phyloP scores from a whole-genome alignment of 2,888 invertebrate species.

The Blera fallax region DNA sequence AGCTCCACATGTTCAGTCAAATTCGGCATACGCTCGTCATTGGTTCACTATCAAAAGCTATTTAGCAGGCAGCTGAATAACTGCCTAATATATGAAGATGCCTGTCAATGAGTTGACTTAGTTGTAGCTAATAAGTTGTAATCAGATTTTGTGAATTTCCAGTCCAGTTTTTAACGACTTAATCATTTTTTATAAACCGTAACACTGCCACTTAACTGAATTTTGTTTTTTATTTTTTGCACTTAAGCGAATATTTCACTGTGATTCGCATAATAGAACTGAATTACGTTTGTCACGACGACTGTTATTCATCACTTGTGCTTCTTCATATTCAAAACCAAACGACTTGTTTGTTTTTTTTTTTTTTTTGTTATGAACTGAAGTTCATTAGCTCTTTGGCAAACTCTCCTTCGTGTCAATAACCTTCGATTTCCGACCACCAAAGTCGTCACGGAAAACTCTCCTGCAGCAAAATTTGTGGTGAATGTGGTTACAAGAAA shows the following conservation, averaged over 20 bases:
- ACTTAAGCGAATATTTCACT: not conserved
- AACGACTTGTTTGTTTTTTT: no score
- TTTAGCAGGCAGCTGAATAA: no score
- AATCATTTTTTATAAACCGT: no score
- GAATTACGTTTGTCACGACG: not conserved
- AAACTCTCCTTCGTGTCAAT: not conserved
- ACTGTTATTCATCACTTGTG: not conserved
- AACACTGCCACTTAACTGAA: not conserved
- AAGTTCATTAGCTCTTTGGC: not conserved
- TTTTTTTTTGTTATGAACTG: not conserved
- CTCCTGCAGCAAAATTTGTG: not conserved
- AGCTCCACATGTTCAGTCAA: no score
- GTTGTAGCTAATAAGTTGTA: no score
- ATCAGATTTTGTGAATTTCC: no score
- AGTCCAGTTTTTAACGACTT: no score
- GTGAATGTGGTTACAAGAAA: not conserved
- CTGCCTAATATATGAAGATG: no score
- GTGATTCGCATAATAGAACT: not conserved
- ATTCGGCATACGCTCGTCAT: no score
- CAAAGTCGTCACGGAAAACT: not conserved
- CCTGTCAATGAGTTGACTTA: no score
- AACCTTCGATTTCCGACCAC: slow-evolving; percentile 38
- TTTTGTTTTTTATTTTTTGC: not conserved
- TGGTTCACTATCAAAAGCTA: no score
- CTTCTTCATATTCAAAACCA: not conserved